Percentiles rank a stretch among this genome's conserved stretches.
Conservation (phyloP, 2,113 vertebrate genomes). For the Cisticola juncidis region DNA sequence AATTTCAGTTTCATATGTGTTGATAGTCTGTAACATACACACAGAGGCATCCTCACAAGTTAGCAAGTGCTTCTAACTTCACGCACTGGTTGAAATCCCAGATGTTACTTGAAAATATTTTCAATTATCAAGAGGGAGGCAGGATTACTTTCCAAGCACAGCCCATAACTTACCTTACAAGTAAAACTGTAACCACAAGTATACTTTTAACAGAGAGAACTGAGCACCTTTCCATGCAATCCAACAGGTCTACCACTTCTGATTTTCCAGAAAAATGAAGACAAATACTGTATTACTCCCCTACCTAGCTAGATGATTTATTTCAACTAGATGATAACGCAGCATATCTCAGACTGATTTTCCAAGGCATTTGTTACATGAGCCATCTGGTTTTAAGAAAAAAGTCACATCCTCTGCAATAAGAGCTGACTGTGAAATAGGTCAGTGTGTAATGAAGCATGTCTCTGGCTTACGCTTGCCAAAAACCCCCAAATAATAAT, state of each 20-base stretch:
- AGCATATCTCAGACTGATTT: not conserved
- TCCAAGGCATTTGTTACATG: not conserved
- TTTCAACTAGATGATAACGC: not conserved
- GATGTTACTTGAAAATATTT: not conserved
- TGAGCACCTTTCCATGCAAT: not conserved
- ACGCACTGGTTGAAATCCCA: not conserved
- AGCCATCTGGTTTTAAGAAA: conserved; percentile 22
- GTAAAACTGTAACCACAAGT: not conserved
- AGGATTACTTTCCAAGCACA: not conserved
- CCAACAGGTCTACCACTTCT: not conserved
- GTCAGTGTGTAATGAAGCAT: conserved; percentile 42
- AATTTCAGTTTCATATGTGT: not conserved
- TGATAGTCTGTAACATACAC: not conserved
- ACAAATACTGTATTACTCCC: not conserved
- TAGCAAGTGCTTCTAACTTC: not conserved
- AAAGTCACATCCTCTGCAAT: not conserved
- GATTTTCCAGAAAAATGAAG: conserved; percentile 21
- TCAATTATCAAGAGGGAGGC: not conserved
- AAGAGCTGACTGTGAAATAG: conserved; percentile 20
- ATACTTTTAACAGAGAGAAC: not conserved
- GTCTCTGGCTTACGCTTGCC: not conserved
- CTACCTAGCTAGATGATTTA: not conserved
- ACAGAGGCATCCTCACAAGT: not conserved
- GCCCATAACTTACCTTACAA: not conserved
- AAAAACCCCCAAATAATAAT: not conserved